phyloP scores from a whole-genome alignment of 2,888 invertebrate genomes.

The Calliphora vomitoria region DNA sequence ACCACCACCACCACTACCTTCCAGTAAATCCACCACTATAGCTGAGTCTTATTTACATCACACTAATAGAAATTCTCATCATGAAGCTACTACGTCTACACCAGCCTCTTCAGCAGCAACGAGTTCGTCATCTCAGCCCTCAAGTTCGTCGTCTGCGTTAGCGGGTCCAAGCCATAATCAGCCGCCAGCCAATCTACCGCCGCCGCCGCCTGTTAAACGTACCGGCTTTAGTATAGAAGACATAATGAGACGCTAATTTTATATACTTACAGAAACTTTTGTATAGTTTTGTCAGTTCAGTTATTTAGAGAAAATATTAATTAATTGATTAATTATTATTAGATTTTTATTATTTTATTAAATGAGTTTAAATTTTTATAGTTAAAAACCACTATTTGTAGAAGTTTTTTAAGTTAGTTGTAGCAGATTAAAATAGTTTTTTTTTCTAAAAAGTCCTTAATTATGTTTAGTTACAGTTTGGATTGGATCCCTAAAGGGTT shows the following conservation, averaged over 20 bases:
- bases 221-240: conserved; percentile 96
- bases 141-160: conserved; percentile 49
- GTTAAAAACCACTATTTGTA: neutral
- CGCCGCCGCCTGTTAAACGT: conserved; percentile 86
- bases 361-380: neutral
- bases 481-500: neutral
- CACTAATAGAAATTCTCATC: conserved; percentile 75
- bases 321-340: conserved; percentile 13
- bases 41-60: conserved; percentile 76
- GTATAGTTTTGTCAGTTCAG: conserved; percentile 24
- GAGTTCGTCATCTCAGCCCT: conserved; percentile 26
- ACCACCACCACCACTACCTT: conserved; percentile 26
- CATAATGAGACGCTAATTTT: conserved; percentile 92
- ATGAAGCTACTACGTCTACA: conserved; percentile 63
- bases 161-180: conserved; percentile 66
- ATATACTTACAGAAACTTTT: neutral
- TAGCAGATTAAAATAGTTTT: neutral
- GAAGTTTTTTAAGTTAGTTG: neutral
- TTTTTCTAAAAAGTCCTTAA: neutral
- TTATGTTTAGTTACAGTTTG: neutral
- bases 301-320: conserved; percentile 33
- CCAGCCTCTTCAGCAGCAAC: conserved; percentile 34
- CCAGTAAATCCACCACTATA: conserved; percentile 48
- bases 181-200: conserved; percentile 82
- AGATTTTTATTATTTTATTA: conserved; percentile 14